phyloP scores from a whole-genome alignment of 2,797 vertebrate species.

The Hoplostethus atlanticus region DNA sequence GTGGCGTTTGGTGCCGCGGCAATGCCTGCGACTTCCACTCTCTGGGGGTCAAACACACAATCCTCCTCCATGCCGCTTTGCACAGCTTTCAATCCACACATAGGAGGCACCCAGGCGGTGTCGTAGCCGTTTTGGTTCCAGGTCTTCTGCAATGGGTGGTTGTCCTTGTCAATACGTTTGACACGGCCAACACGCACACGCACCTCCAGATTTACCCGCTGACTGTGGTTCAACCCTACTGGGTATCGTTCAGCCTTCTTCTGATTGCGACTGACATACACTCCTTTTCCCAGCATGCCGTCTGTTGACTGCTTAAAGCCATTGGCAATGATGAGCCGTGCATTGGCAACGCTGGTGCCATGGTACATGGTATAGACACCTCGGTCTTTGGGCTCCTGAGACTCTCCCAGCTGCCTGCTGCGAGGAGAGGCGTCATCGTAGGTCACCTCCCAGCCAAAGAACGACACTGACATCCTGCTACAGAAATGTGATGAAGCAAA shows the following conservation, averaged over 20 bases:
- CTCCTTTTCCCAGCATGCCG: slow-evolving; percentile 83
- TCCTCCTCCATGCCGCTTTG: slow-evolving; percentile 80
- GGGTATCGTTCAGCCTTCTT: slow-evolving; percentile 82
- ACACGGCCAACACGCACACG: slow-evolving; percentile 69
- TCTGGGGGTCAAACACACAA: slow-evolving; percentile 81
- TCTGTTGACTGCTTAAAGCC: slow-evolving; percentile 73
- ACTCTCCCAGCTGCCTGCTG: slow-evolving; percentile 46
- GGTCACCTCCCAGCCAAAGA: slow-evolving; percentile 62
- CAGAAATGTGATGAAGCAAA: background rate
- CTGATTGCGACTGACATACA: slow-evolving; percentile 81
- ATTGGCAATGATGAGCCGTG: slow-evolving; percentile 67
- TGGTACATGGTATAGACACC: slow-evolving; percentile 83
- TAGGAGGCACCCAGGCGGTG: slow-evolving; percentile 84
- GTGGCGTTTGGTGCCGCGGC: slow-evolving; percentile 50
- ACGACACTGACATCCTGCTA: slow-evolving; percentile 5
- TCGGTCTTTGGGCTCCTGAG: slow-evolving; percentile 68
- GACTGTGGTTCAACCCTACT: background rate
- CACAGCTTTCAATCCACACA: slow-evolving; percentile 80
- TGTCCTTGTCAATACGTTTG: slow-evolving; percentile 79
- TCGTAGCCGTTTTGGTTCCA: slow-evolving; percentile 77
- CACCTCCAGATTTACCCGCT: slow-evolving; percentile 74
- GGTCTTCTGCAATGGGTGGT: slow-evolving; percentile 78
- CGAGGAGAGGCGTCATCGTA: slow-evolving; percentile 59
- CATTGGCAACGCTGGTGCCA: slow-evolving; percentile 69
- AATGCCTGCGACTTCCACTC: slow-evolving; percentile 67